A percentile compares a stretch with the other conserved stretches of the same genome.
Conservation (phyloP, 2,113 vertebrate genomes). For the Calonectris borealis region DNA sequence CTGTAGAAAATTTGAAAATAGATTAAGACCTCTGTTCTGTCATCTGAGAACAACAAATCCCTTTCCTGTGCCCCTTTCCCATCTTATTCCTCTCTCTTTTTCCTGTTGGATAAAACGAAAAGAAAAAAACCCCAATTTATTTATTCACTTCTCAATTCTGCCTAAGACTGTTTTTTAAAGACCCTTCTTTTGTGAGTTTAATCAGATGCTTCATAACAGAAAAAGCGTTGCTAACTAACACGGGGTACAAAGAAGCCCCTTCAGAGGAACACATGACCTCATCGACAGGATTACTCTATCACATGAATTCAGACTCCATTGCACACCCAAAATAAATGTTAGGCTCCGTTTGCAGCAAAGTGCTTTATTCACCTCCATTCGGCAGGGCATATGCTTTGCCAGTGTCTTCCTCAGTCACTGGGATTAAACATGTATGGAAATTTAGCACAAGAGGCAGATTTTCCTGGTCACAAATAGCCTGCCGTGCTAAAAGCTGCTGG, state of each 20-base stretch:
- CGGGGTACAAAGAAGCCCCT: slow-evolving; percentile 39
- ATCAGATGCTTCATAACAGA: slow-evolving; percentile 63
- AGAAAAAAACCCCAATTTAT: neutral
- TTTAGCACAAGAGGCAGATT: neutral
- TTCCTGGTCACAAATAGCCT: neutral
- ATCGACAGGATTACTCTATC: slow-evolving; percentile 37
- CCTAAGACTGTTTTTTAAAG: slow-evolving; percentile 11
- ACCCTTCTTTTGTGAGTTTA: slow-evolving; percentile 43
- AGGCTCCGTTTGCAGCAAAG: neutral
- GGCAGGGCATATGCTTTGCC: neutral
- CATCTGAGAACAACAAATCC: neutral
- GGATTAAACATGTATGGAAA: neutral
- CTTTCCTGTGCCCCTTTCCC: neutral
- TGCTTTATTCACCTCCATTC: neutral
- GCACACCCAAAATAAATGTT: slow-evolving; percentile 5
- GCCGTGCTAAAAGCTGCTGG: neutral
- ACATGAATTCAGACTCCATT: slow-evolving; percentile 37
- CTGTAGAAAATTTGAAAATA: neutral
- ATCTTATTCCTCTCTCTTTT: neutral
- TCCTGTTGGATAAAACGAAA: neutral
- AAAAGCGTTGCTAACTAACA: slow-evolving; percentile 59
- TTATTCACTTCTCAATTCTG: slow-evolving; percentile 29
- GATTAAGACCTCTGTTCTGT: neutral
- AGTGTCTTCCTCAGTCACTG: neutral
- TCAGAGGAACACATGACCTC: slow-evolving; percentile 59